Percentiles rank a stretch among this genome's conserved stretches.
Evolutionary conservation across 2,888 invertebrate genomes (phyloP).

Genomic region (Pheosia tremula): DNA sequence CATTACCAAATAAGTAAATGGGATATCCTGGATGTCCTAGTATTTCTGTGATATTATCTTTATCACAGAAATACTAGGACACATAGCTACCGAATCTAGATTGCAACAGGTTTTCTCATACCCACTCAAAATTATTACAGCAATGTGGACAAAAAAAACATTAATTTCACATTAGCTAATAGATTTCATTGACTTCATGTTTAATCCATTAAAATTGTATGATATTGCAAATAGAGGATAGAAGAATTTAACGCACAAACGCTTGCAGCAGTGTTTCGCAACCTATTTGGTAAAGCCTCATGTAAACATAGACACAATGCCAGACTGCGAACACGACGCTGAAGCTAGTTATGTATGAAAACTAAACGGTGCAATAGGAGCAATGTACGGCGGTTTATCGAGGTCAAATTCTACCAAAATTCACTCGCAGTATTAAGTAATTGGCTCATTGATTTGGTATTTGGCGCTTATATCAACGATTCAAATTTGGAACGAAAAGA

Average conservation of each 20-base stretch:
- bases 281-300: slow-evolving; percentile 37
- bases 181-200: background rate
- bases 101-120: too few relatives aligned
- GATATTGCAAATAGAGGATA: slow-evolving; percentile 8
- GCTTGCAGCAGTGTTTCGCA: slow-evolving; percentile 22
- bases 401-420: slow-evolving; percentile 15
- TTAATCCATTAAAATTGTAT: slow-evolving; percentile 1
- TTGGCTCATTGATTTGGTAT: background rate
- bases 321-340: slow-evolving; percentile 34
- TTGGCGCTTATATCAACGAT: background rate
- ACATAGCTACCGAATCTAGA: too few relatives aligned
- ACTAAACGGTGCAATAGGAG: slow-evolving; percentile 16
- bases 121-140: background rate
- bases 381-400: slow-evolving; percentile 9
- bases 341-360: slow-evolving; percentile 14
- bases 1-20: too few relatives aligned
- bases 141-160: background rate
- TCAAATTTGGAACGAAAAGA: too few relatives aligned
- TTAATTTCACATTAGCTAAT: background rate
- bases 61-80: too few relatives aligned
- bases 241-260: slow-evolving; percentile 23
- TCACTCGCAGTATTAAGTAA: background rate
- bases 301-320: slow-evolving; percentile 35
- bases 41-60: too few relatives aligned
- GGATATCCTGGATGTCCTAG: too few relatives aligned